Evolutionary conservation across 2,113 vertebrate species (phyloP).

Genomic region (Pygoscelis adeliae): DNA sequence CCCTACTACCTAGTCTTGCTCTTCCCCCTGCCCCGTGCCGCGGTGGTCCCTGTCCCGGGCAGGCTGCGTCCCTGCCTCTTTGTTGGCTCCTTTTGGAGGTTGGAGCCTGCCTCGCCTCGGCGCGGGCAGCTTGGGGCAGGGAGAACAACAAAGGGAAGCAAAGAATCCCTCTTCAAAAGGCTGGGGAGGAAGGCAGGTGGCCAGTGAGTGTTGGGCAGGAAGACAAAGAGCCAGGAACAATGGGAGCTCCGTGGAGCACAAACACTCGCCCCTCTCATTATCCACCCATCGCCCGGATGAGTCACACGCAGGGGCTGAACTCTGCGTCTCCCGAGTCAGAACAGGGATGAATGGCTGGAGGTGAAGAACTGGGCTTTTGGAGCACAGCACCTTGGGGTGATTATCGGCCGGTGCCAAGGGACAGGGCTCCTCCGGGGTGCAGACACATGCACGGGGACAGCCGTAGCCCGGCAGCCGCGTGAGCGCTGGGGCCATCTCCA

Average conservation of each 20-base stretch:
- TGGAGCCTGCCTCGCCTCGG: neutral
- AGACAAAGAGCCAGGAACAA: conserved; percentile 1
- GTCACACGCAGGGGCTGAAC: neutral
- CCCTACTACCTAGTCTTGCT: neutral
- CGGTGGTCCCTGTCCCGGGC: neutral
- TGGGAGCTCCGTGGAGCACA: neutral
- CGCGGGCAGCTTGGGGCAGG: neutral
- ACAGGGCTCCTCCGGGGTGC: neutral
- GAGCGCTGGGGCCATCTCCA: neutral
- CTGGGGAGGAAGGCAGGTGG: conserved; percentile 19
- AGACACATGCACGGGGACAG: neutral
- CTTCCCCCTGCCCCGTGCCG: fast-evolving
- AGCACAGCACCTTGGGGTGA: neutral
- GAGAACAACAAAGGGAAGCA: neutral
- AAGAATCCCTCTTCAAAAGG: neutral
- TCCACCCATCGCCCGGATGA: neutral
- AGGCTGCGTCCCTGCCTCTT: neutral
- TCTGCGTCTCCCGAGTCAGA: fast-evolving
- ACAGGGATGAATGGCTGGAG: neutral
- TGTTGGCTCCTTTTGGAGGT: neutral
- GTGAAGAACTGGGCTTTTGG: fast-evolving
- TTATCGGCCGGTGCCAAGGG: fast-evolving
- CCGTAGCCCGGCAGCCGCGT: neutral
- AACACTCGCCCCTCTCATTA: neutral
- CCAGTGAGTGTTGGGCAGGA: neutral